These are phyloP conservation scores for Ammodramus savannarum DNA, from an alignment of 2,113 vertebrate genomes.

Conservation along the genomic window DNA sequence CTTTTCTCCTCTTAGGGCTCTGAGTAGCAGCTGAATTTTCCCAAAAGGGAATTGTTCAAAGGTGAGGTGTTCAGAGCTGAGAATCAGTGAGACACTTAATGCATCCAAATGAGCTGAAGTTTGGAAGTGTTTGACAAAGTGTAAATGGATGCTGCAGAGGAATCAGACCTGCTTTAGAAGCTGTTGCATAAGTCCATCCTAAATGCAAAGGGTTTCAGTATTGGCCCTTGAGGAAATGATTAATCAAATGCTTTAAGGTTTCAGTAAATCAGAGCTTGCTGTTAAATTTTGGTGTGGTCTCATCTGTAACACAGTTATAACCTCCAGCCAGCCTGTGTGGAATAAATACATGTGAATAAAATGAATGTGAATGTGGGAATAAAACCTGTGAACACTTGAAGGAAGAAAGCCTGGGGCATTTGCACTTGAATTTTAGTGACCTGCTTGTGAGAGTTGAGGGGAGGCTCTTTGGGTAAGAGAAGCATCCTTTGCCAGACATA, in stretches of 20 bases:
- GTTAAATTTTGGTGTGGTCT: neutral
- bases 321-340: neutral
- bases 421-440: neutral
- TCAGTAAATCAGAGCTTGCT: neutral
- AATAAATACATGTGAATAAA: neutral
- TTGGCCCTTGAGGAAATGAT: neutral
- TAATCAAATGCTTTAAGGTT: neutral
- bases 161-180: neutral
- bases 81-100: neutral
- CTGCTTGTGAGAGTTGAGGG: neutral
- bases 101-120: neutral
- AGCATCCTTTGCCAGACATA: neutral
- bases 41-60: neutral
- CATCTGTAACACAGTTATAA: neutral
- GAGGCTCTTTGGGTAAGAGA: neutral
- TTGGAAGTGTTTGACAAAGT: neutral
- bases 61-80: neutral
- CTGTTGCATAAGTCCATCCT: neutral
- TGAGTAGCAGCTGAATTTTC: neutral
- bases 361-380: neutral
- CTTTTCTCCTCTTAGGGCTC: neutral
- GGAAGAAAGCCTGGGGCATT: neutral
- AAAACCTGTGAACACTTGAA: neutral
- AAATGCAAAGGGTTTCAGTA: neutral
- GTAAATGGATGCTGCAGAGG: neutral